Evolutionary conservation across 2,888 invertebrate species (phyloP).

Genomic region (Euphydryas editha): DNA sequence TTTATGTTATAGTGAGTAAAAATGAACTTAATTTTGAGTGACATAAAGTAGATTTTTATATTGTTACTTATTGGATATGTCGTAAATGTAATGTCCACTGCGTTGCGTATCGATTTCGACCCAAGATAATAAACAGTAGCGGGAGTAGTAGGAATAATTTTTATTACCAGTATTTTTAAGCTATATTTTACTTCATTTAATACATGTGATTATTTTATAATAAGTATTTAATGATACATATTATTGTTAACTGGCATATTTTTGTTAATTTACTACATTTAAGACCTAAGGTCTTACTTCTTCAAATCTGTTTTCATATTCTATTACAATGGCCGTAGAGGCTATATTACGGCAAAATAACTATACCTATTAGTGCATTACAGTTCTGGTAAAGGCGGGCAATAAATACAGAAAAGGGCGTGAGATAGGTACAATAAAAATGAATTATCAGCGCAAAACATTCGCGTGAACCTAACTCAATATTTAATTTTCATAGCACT

Average conservation of each 20-base stretch:
- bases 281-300: conserved; percentile 12
- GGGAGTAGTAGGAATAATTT: conserved; percentile 39
- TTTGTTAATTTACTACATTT: conserved; percentile 34
- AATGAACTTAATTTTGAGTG: conserved; percentile 22
- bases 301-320: conserved; percentile 11
- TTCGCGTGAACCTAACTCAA: conserved; percentile 61
- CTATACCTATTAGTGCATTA: conserved; percentile 38
- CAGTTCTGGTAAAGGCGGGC: conserved; percentile 69
- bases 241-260: neutral
- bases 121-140: conserved; percentile 41
- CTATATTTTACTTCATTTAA: conserved; percentile 33
- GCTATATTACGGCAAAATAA: conserved; percentile 27
- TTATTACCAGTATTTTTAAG: conserved; percentile 40
- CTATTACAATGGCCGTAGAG: conserved; percentile 19
- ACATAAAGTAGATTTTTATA: conserved; percentile 32
- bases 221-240: conserved; percentile 40
- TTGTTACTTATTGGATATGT: conserved; percentile 30
- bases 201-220: conserved; percentile 20
- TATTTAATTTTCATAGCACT: conserved; percentile 48
- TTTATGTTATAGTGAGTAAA: conserved; percentile 23
- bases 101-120: conserved; percentile 55
- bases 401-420: conserved; percentile 80
- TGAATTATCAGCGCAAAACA: conserved; percentile 80
- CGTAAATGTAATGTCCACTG: conserved; percentile 48
- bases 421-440: conserved; percentile 80